Evolutionary conservation across 2,797 vertebrate species (phyloP).

Genomic region (Gastrophryne carolinensis): DNA sequence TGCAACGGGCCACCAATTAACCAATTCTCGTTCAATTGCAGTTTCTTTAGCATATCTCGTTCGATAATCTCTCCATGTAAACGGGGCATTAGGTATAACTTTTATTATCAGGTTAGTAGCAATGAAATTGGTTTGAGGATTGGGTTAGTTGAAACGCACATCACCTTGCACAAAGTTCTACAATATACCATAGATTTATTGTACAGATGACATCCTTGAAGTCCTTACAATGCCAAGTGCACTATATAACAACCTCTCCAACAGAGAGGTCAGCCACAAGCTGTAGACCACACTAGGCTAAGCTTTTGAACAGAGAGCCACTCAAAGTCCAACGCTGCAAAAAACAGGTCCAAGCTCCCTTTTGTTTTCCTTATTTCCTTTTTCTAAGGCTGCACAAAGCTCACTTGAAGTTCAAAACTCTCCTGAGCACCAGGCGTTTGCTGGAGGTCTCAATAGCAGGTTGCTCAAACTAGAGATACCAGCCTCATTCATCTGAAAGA

Average conservation of each 20-base stretch:
- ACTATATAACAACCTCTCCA: not conserved
- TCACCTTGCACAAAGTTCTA: not conserved
- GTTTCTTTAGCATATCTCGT: too few relatives aligned
- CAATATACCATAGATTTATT: too few relatives aligned
- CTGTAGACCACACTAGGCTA: slow-evolving; percentile 4
- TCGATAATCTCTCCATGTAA: too few relatives aligned
- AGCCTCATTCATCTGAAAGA: slow-evolving; percentile 1
- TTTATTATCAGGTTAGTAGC: too few relatives aligned
- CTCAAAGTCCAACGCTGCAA: slow-evolving; percentile 5
- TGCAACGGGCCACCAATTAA: too few relatives aligned
- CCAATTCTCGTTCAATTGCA: too few relatives aligned
- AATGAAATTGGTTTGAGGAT: too few relatives aligned
- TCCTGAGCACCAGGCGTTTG: slow-evolving; percentile 24
- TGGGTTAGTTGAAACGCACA: too few relatives aligned
- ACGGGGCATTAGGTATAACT: too few relatives aligned
- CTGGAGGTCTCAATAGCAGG: not conserved
- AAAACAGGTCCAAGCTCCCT: slow-evolving; percentile 9
- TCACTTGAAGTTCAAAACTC: slow-evolving; percentile 58
- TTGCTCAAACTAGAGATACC: not conserved
- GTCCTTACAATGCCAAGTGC: not conserved
- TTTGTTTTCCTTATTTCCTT: slow-evolving; percentile 19
- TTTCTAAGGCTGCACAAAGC: slow-evolving; percentile 46
- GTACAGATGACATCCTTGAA: not conserved
- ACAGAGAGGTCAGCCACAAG: slow-evolving; percentile 7
- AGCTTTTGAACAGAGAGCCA: slow-evolving; percentile 9